Conservation (phyloP, 2,888 invertebrate genomes). For the Bursaphelenchus okinawaensis region DNA sequence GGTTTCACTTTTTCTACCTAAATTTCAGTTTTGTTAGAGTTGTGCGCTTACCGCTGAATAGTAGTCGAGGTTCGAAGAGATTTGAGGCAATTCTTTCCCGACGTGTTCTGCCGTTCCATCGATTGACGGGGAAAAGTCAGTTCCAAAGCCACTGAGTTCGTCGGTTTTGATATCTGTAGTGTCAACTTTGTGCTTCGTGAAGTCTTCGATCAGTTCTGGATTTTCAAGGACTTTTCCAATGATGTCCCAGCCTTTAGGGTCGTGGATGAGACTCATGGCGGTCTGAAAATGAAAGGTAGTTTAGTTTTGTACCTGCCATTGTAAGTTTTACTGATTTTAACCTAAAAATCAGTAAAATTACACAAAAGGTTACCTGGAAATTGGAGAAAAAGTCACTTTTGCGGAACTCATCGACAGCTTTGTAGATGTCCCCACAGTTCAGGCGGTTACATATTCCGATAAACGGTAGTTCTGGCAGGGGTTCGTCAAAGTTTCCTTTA, state of each 20-base stretch:
- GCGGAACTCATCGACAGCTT: constrained; percentile 53
- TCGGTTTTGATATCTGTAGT: constrained; percentile 16
- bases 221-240: constrained; percentile 53
- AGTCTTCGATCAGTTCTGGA: constrained; percentile 53
- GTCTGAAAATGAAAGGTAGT: constrained; percentile 25
- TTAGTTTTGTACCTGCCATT: not conserved
- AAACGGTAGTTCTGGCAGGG: constrained; percentile 50
- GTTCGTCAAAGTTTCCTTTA: constrained; percentile 50
- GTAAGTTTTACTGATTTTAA: not conserved
- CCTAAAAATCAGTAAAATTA: not conserved
- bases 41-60: constrained; percentile 37
- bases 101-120: constrained; percentile 35
- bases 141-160: constrained; percentile 51
- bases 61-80: constrained; percentile 33
- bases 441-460: constrained; percentile 53
- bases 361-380: constrained; percentile 42
- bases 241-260: constrained; percentile 55
- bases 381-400: constrained; percentile 55
- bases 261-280: constrained; percentile 49
- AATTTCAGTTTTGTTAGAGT: not conserved
- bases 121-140: constrained; percentile 42
- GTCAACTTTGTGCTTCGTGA: constrained; percentile 20
- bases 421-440: constrained; percentile 53
- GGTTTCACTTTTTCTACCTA: not conserved
- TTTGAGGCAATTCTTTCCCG: constrained; percentile 14